These are phyloP conservation scores for Siphonodentalium dalli DNA, from an alignment of 2,888 invertebrate genomes.

Conservation along the genomic window DNA sequence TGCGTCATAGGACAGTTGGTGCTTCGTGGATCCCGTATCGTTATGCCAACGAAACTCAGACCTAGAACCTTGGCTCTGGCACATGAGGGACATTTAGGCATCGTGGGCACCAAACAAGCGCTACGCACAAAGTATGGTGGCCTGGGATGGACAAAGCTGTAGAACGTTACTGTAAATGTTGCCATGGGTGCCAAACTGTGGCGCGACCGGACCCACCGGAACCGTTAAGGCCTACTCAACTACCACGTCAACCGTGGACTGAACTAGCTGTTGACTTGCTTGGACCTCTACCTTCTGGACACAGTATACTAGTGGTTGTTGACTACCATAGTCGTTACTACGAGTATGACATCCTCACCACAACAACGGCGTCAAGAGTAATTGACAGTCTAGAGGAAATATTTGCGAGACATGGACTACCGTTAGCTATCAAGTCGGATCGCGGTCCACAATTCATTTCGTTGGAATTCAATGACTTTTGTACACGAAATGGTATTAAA, in stretches of 20 bases:
- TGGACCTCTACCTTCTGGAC: constrained; percentile 20
- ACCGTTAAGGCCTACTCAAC: constrained; percentile 9
- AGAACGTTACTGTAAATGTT: constrained; percentile 11
- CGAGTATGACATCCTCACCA: neutral
- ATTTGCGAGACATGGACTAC: too few species aligned
- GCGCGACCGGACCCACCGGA: constrained; percentile 2
- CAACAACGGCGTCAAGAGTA: too few species aligned
- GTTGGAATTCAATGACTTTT: constrained; percentile 7
- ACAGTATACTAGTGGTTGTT: constrained; percentile 17
- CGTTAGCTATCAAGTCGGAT: neutral
- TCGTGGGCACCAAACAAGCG: constrained; percentile 13
- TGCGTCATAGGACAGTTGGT: constrained; percentile 22
- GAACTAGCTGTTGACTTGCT: constrained; percentile 13
- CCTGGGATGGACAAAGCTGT: too few species aligned
- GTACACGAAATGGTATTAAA: constrained; percentile 7
- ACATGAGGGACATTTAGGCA: constrained; percentile 24
- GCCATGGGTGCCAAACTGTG: constrained; percentile 18
- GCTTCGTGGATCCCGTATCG: constrained; percentile 22
- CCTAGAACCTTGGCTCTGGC: constrained; percentile 6
- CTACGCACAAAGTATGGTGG: too few species aligned
- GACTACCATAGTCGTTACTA: constrained; percentile 18
- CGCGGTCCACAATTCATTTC: constrained; percentile 8
- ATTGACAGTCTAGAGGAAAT: too few species aligned
- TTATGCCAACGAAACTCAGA: constrained; percentile 7
- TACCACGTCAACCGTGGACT: constrained; percentile 12